phyloP scores from a whole-genome alignment of 2,113 vertebrate species.

The Chrysochloris asiatica region DNA sequence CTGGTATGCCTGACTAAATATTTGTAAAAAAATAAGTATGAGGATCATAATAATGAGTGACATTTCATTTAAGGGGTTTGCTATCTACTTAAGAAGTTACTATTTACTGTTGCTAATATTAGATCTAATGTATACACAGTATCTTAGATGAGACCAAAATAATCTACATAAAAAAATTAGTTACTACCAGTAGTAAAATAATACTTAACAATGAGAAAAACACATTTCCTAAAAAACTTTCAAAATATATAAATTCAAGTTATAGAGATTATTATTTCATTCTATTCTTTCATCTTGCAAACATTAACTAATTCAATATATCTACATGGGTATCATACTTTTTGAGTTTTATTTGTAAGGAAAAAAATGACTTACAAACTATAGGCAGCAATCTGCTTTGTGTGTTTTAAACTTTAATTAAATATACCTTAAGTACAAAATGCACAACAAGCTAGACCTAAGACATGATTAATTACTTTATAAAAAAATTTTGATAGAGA shows the following conservation, averaged over 20 bases:
- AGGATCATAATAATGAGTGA: too few species aligned
- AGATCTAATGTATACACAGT: not conserved
- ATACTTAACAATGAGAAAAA: slow-evolving; percentile 20
- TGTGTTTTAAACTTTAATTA: slow-evolving; percentile 65
- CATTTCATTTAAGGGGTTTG: not conserved
- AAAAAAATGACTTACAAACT: slow-evolving; percentile 68
- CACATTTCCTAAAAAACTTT: slow-evolving; percentile 29
- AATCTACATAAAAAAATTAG: too few species aligned
- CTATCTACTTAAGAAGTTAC: too few species aligned
- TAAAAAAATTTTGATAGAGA: slow-evolving; percentile 69
- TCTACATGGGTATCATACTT: not conserved
- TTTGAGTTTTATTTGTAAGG: not conserved
- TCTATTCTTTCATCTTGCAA: not conserved
- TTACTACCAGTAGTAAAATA: not conserved
- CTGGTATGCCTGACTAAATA: not conserved
- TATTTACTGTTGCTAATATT: not conserved
- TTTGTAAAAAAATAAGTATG: too few species aligned
- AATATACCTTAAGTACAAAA: slow-evolving; percentile 72
- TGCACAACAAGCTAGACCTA: slow-evolving; percentile 68
- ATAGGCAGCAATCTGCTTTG: slow-evolving; percentile 65
- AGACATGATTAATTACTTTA: slow-evolving; percentile 68
- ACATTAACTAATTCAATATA: slow-evolving; percentile 5
- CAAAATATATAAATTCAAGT: not conserved
- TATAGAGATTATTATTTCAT: slow-evolving; percentile 11
- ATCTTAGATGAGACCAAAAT: not conserved